Evolutionary conservation across 2,797 vertebrate species (phyloP).

Genomic region (Rhabdophis nuchalis): DNA sequence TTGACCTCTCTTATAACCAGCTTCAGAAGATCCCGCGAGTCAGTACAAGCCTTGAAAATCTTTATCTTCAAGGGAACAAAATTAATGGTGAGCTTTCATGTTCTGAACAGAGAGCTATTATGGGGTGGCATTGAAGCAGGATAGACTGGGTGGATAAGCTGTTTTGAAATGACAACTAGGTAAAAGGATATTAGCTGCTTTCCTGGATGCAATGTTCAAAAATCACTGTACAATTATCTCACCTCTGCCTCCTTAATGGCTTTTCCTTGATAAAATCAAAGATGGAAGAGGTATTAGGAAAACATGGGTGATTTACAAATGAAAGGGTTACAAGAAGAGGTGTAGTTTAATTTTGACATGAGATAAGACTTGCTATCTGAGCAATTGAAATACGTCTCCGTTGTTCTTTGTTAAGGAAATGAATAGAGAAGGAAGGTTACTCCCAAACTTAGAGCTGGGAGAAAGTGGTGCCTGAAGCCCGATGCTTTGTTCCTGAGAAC

Average conservation of each 20-base stretch:
- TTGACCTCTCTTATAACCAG: constrained; percentile 94
- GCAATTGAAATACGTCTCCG: not conserved
- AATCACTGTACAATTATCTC: not conserved
- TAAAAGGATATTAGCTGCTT: not conserved
- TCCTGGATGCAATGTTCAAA: not conserved
- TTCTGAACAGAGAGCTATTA: fast-evolving
- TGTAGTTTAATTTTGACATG: not conserved
- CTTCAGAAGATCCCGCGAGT: constrained; percentile 91
- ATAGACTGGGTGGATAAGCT: not conserved
- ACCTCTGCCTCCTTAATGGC: not conserved
- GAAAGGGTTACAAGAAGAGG: not conserved
- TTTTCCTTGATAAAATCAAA: not conserved
- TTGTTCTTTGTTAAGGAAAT: not conserved
- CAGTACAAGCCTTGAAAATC: constrained; percentile 86
- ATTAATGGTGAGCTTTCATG: constrained; percentile 83
- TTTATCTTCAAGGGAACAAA: constrained; percentile 93
- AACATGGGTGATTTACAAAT: not conserved
- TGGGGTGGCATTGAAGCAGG: not conserved
- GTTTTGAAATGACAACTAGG: not conserved
- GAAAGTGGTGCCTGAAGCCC: not conserved
- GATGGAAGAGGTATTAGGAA: not conserved
- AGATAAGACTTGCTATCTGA: not conserved
- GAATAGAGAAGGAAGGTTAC: not conserved
- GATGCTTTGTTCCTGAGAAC: not conserved
- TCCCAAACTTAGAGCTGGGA: not conserved